These are phyloP conservation scores for Stramonita haemastoma DNA, from an alignment of 2,888 invertebrate species.

Conservation along the genomic window DNA sequence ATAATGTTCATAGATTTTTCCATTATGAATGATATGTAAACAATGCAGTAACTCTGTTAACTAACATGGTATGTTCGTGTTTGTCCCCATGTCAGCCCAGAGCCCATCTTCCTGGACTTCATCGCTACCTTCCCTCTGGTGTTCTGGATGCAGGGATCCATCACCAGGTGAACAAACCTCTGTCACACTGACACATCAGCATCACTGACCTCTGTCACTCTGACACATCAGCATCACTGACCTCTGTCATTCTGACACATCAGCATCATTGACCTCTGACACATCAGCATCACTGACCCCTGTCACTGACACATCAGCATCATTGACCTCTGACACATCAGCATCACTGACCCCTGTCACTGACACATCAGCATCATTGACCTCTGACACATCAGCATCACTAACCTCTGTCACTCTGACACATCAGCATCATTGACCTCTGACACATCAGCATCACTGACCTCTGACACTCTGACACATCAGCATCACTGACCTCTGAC, in stretches of 20 bases:
- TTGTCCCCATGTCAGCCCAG: conserved; percentile 58
- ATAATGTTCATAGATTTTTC: too few species aligned
- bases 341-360: not conserved
- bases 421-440: too few species aligned
- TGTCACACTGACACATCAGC: not conserved
- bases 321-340: too few species aligned
- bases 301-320: not conserved
- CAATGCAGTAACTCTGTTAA: too few species aligned
- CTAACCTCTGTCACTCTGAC: not conserved
- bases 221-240: too few species aligned
- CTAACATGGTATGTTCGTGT: not conserved
- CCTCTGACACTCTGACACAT: not conserved
- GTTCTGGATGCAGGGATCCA: conserved; percentile 98
- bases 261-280: too few species aligned
- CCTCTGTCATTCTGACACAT: not conserved
- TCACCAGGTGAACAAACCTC: conserved; percentile 85
- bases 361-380: too few species aligned
- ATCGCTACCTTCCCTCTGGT: conserved; percentile 97
- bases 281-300: too few species aligned
- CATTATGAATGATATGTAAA: too few species aligned
- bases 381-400: too few species aligned
- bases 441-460: too few species aligned
- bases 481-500: too few species aligned
- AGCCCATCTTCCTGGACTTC: conserved; percentile 89
- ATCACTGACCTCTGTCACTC: not conserved